Conservation (phyloP, 1,140 invertebrate genomes). For the Zaprionus taronus region DNA sequence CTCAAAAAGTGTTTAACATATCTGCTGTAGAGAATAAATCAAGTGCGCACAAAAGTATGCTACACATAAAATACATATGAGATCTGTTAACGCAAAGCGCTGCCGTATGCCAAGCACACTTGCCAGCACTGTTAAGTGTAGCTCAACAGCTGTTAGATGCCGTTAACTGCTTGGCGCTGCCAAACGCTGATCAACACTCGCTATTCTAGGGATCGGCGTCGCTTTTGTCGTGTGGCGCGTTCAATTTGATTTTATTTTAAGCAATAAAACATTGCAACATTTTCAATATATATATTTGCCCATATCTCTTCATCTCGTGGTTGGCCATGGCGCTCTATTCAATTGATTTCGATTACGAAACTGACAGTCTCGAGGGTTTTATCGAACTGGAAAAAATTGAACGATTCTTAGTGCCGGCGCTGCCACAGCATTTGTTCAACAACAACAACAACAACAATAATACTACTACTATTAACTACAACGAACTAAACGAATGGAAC, state of each 20-base stretch:
- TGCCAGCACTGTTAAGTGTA: conserved; percentile 14
- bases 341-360: conserved; percentile 23
- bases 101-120: conserved; percentile 19
- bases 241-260: neutral
- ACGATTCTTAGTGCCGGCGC: conserved; percentile 45
- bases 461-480: neutral
- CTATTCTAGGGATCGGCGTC: neutral
- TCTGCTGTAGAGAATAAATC: neutral
- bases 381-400: conserved; percentile 30
- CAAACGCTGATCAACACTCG: conserved; percentile 34
- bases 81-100: conserved; percentile 1
- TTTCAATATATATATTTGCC: too few relatives aligned
- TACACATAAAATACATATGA: neutral
- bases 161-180: conserved; percentile 40
- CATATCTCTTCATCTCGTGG: neutral
- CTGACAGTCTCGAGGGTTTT: neutral
- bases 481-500: neutral
- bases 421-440: neutral
- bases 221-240: conserved; percentile 7
- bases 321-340: conserved; percentile 13
- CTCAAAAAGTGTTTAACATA: too few relatives aligned
- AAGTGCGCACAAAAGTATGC: conserved; percentile 53
- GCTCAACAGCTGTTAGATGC: conserved; percentile 51
- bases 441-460: neutral
- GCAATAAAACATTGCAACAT: neutral